A percentile compares a stretch with the other conserved stretches of the same genome.
These are phyloP conservation scores for Acanthaster planci DNA, from an alignment of 35 echinoderm and acorn worm genomes.

Conservation along the genomic window DNA sequence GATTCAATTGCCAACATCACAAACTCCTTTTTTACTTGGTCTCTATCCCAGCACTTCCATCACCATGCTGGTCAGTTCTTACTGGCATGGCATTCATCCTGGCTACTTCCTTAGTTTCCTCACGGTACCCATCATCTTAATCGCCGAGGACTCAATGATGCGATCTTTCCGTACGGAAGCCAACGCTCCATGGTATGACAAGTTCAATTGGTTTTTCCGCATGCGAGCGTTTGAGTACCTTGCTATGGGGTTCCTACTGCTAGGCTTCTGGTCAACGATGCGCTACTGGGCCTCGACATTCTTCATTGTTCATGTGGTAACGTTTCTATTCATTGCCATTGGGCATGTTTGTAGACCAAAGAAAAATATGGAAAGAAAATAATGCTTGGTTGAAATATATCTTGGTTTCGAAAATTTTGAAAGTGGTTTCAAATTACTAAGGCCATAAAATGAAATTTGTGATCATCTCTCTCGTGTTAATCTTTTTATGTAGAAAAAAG, in stretches of 20 bases:
- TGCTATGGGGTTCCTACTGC: slow-evolving; percentile 75
- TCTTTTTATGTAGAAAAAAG: too few relatives aligned
- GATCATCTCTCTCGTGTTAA: too few relatives aligned
- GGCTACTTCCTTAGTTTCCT: slow-evolving; percentile 97
- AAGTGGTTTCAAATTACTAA: too few relatives aligned
- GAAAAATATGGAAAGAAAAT: background rate
- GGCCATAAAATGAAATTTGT: too few relatives aligned
- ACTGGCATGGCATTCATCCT: slow-evolving; percentile 98
- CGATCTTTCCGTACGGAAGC: slow-evolving; percentile 74
- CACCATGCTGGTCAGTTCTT: slow-evolving; percentile 94
- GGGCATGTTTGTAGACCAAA: slow-evolving; percentile 49
- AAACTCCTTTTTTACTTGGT: too few relatives aligned
- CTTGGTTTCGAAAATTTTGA: too few relatives aligned
- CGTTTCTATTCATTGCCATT: slow-evolving; percentile 43
- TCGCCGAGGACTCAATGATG: slow-evolving; percentile 88
- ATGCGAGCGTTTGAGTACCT: slow-evolving; percentile 95
- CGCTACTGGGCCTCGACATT: slow-evolving; percentile 83
- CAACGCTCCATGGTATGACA: slow-evolving; percentile 65
- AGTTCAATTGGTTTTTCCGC: slow-evolving; percentile 86
- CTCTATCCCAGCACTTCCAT: slow-evolving; percentile 63
- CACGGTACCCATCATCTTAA: slow-evolving; percentile 82
- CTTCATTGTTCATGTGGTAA: slow-evolving; percentile 82
- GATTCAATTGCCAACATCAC: too few relatives aligned
- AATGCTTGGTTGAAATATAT: too few relatives aligned
- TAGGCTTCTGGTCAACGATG: slow-evolving; percentile 42